Evolutionary conservation across 1,140 invertebrate genomes (phyloP), one percentile per base, ranked within the genome.

Genomic region (Linepithema humile): DNA sequence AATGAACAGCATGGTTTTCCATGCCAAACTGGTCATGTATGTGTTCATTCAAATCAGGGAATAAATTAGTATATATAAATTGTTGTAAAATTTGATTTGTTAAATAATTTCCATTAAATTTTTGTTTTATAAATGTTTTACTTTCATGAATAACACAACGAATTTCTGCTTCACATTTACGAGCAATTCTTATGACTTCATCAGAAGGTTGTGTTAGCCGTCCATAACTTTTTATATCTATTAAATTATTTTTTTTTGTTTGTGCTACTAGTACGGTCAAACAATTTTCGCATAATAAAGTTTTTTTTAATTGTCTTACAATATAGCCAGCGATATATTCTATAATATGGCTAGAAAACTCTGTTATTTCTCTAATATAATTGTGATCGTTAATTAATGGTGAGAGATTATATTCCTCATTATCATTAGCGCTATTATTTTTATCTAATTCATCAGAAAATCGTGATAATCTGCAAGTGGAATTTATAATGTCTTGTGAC

Each of bases 151-250:
- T 7, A 38, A 7, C 32, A 62, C 59, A 62, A 62, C 59, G 3
- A 62, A 62, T 62, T 62, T 62, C 32, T 35, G 59, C 10, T 62
- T 62, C 59, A 20, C 32, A 62, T 38, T 62, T 62, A 38, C 17
- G 59, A 38, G 17, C 59, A 62, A 62, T 62, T 38, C 15, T 17
- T 62, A 62, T 20, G 38, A 38, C 59, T 3, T 62, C 59, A 9
- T 62, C 6, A 17, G 59, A 62, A 62, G 32, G 59, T 62, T 55
- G 53, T 20, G 23, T 29, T 55, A 55, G 15, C 20, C 53, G 0
- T 55, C 53, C 53, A 7, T 20, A 15, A 55, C 20, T 55, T 55
- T 55, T 55, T 55, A 4, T 55, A 55, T 23, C 10, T 55, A 55
- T 55, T 55, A 55, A 55, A 29, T 55, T 55, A 7, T 55, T 26